Percentiles rank a stretch among this genome's conserved stretches.
Evolutionary conservation across 2,113 vertebrate genomes (phyloP).

Genomic region (Eira barbara): DNA sequence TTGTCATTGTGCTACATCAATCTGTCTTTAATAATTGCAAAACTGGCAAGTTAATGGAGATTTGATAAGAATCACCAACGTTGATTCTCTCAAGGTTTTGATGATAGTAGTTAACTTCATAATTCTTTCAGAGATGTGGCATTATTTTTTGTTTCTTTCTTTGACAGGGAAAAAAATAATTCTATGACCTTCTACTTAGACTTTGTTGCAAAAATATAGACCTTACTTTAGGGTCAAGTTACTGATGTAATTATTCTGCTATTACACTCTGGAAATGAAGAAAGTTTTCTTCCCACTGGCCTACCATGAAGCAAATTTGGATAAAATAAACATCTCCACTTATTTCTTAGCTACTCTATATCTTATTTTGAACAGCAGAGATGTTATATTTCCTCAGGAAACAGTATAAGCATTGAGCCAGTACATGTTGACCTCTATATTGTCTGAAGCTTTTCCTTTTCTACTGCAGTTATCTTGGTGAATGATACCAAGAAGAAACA

Average conservation of each 20-base stretch:
- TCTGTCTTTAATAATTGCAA: constrained; percentile 29
- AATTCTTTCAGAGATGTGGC: not conserved
- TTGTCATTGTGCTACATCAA: not conserved
- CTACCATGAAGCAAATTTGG: not conserved
- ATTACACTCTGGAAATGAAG: not conserved
- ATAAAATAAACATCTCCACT: not conserved
- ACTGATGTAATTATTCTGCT: not conserved
- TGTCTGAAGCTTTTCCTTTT: not conserved
- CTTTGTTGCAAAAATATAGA: not conserved
- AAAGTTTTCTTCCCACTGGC: not conserved
- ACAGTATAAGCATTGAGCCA: not conserved
- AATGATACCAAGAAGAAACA: not conserved
- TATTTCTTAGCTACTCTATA: not conserved
- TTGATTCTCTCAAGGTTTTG: not conserved
- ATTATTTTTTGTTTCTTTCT: not conserved
- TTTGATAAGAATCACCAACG: not conserved
- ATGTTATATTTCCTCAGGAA: not conserved
- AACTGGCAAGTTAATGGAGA: constrained; percentile 9
- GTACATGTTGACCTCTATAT: not conserved
- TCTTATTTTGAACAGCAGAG: not conserved
- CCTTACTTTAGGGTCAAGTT: not conserved
- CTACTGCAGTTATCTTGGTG: not conserved
- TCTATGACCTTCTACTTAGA: not conserved
- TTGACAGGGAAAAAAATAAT: not conserved
- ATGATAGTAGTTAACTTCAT: not conserved